These are phyloP conservation scores for Ceratina calcarata DNA, from an alignment of 1,140 invertebrate species.

Conservation along the genomic window DNA sequence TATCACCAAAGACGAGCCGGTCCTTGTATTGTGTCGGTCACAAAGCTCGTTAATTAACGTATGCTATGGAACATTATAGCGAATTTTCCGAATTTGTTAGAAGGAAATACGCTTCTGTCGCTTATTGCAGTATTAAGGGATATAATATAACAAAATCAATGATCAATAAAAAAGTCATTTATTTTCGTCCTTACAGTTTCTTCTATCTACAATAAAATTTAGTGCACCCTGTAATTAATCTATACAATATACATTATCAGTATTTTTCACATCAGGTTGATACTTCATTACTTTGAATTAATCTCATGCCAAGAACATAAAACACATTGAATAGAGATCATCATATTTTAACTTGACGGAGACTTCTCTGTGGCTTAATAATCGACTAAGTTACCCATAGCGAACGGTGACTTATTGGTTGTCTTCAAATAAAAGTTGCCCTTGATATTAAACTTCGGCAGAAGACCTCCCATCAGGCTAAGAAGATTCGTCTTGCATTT, in stretches of 20 bases:
- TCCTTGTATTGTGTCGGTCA: constrained; percentile 15
- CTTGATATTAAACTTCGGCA: constrained; percentile 27
- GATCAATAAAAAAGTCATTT: too few species aligned
- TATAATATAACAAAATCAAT: too few species aligned
- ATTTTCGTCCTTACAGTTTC: too few species aligned
- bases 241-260: too few species aligned
- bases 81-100: not conserved
- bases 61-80: not conserved
- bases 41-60: constrained; percentile 36
- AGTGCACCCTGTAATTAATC: too few species aligned
- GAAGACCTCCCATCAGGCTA: constrained; percentile 63
- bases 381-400: constrained; percentile 47
- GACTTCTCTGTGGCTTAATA: not conserved
- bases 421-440: constrained; percentile 60
- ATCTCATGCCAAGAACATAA: too few species aligned
- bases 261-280: too few species aligned
- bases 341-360: not conserved
- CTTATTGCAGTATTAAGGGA: not conserved
- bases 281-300: too few species aligned
- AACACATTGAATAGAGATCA: too few species aligned
- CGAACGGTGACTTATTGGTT: constrained; percentile 53
- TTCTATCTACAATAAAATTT: too few species aligned
- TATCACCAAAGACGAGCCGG: constrained; percentile 26
- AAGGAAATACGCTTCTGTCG: not conserved
- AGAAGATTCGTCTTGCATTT: constrained; percentile 25